Evolutionary conservation across 2,113 vertebrate genomes (phyloP).

Genomic region (rat (Rattus norvegicus)): DNA sequence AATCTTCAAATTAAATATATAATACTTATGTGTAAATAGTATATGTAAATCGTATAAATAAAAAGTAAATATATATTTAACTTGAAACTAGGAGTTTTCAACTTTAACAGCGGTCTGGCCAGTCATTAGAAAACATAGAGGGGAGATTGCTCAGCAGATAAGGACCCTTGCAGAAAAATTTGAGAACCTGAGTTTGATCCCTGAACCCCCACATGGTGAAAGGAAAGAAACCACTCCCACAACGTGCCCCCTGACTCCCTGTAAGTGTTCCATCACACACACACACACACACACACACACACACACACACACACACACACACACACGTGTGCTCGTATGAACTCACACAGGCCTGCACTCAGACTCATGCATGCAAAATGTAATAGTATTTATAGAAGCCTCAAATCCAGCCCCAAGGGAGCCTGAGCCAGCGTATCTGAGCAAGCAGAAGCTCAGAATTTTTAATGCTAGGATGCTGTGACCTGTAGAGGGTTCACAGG

Average conservation of each 20-base stretch:
- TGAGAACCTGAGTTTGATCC: not conserved
- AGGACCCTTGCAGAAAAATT: not conserved
- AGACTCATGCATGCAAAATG: no score
- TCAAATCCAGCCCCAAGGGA: not conserved
- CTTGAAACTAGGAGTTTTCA: conserved; percentile 49
- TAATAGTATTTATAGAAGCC: not conserved
- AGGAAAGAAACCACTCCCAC: not conserved
- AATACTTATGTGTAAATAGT: not conserved
- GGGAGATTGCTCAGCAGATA: no score
- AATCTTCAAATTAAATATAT: not conserved
- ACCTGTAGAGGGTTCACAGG: not conserved
- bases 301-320: no score
- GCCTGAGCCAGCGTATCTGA: not conserved
- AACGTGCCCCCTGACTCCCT: not conserved
- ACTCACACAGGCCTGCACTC: not conserved
- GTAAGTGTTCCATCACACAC: not conserved
- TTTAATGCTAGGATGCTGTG: not conserved
- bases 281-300: not conserved
- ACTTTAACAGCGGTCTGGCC: not conserved
- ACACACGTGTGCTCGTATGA: not conserved
- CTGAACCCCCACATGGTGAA: no score
- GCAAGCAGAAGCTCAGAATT: fast-evolving
- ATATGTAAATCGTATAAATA: not conserved
- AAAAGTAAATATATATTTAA: not conserved
- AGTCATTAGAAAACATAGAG: not conserved